Evolutionary conservation across 2,888 invertebrate species (phyloP), one percentile per base, ranked within the genome.

Genomic region (Leistus spinibarbis): DNA sequence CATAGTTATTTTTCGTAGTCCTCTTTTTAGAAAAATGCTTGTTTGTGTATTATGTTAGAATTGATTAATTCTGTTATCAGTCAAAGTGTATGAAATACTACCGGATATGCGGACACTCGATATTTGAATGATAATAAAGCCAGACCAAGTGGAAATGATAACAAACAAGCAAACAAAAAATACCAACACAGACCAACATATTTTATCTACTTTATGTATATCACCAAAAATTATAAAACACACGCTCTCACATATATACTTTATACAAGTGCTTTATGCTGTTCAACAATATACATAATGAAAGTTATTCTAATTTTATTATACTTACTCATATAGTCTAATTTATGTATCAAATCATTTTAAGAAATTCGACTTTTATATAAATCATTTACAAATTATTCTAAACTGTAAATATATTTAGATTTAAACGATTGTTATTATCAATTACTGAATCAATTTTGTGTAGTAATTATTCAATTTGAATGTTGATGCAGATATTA

Each of bases 61-160:
- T 60, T 60, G 60, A 60, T 60, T 60, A 60, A 60, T 60, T 60
- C 22, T 22, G 60, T 60, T 60, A 60, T 60, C 60, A 60, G 19
- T 22, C 13, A 22, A 19, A 60, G 60, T 60, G 60, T 20, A 60
- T 60, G 22, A 60, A 20, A 60, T 60, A 22, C 60, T 60, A 22
- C 60, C 60, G 60, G 60, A 60, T 60, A 60, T 60, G 20, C 22
- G 60, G 60, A 22, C 60, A 60, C 60, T 60, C 22, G 60, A 60
- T 60, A 60, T 60, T 60, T 60, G 20, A 22, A 22, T 60, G 60
- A 60, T 60, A 60, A 60, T 22, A 60, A 60, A 5, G 60, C 19
- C 22, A 22, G 60, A 17, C 60, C 60, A 19, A 22, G 17, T 60
- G 60, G 60, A n/a, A 60, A 10, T 60, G 60, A 60, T 60, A 60